Evolutionary conservation across 2,797 vertebrate genomes (phyloP).

Genomic region (Prunella strophiata): DNA sequence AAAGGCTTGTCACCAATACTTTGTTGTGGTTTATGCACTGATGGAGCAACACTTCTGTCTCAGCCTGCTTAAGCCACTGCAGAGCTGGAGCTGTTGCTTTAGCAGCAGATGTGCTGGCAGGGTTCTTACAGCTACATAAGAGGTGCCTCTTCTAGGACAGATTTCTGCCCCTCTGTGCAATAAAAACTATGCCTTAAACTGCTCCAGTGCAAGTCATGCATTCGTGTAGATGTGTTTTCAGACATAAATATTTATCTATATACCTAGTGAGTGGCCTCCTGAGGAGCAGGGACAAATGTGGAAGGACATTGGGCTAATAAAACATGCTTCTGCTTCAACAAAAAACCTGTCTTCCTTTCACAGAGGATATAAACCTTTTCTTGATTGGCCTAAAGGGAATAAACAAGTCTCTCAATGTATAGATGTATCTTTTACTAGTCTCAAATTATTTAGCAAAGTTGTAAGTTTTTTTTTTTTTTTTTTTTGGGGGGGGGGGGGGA

Average conservation of each 20-base stretch:
- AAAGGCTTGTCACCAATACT: not conserved
- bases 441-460: not conserved
- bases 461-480: no score
- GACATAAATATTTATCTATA: rapidly evolving
- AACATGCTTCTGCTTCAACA: not conserved
- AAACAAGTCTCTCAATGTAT: not conserved
- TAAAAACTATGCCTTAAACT: not conserved
- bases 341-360: not conserved
- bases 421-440: not conserved
- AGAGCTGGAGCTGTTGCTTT: not conserved
- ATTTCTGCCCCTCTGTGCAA: not conserved
- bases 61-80: not conserved
- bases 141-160: not conserved
- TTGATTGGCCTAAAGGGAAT: not conserved
- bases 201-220: not conserved
- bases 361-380: not conserved
- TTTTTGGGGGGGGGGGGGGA: no score
- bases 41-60: not conserved
- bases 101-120: not conserved
- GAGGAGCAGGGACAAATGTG: rapidly evolving
- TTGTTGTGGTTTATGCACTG: not conserved
- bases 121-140: not conserved
- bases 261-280: not conserved
- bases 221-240: not conserved
- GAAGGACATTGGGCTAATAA: not conserved